Conservation (phyloP, 2,797 vertebrate genomes). For the Enteromius argenteus region DNA sequence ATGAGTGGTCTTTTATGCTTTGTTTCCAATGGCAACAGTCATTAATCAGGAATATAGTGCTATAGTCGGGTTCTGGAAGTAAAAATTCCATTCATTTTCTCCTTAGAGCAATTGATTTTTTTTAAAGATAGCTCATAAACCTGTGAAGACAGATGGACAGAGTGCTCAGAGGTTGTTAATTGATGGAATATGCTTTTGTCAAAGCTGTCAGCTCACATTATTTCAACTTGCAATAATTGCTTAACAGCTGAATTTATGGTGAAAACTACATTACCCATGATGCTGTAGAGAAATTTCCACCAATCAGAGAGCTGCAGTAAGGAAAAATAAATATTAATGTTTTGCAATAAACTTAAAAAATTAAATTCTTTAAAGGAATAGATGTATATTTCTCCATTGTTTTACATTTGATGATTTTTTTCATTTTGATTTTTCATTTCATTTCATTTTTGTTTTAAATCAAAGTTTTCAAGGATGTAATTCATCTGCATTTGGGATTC, state of each 20-base stretch:
- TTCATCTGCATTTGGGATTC: background rate
- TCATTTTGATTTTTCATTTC: too few species aligned
- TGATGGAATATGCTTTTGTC: background rate
- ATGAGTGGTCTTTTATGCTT: slow-evolving; percentile 9
- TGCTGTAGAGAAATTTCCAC: background rate
- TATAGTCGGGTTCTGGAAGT: background rate
- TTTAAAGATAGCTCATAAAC: background rate
- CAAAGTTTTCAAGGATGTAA: background rate
- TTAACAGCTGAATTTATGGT: background rate
- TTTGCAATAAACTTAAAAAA: background rate
- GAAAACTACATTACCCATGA: background rate
- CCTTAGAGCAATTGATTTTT: background rate
- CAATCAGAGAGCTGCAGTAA: background rate
- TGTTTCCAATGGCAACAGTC: slow-evolving; percentile 4
- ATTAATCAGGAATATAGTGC: background rate
- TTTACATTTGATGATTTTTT: background rate
- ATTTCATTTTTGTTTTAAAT: background rate
- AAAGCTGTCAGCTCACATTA: background rate
- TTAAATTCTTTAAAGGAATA: background rate
- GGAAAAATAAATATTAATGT: background rate
- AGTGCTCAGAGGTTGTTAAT: background rate
- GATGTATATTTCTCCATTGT: background rate
- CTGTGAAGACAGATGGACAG: background rate
- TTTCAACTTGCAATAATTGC: background rate
- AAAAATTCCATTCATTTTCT: background rate